A percentile compares a stretch with the other conserved stretches of the same genome.
Conservation (phyloP, 2,888 invertebrate species). For the Drosophila koepferae region DNA sequence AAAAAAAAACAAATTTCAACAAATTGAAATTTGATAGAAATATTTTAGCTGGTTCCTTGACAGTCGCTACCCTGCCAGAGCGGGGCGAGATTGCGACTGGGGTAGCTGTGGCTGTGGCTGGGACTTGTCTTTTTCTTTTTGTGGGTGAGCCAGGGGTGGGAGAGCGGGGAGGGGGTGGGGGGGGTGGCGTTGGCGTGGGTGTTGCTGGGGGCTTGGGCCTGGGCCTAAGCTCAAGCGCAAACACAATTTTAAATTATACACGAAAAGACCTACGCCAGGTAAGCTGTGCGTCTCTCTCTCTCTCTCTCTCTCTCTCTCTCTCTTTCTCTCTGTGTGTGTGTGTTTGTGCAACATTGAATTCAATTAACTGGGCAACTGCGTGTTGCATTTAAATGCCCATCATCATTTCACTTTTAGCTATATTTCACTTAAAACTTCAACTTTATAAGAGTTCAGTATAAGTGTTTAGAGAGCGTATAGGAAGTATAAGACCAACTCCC, state of each 20-base stretch:
- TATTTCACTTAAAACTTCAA: not conserved
- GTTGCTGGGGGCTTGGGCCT: constrained; percentile 21
- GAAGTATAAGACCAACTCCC: not conserved
- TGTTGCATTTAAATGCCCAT: constrained; percentile 54
- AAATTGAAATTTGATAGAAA: constrained; percentile 80
- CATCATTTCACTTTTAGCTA: not conserved
- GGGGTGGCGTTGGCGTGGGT: not conserved
- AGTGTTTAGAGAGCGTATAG: not conserved
- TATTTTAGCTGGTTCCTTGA: constrained; percentile 55
- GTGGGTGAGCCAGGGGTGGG: not conserved
- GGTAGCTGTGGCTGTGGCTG: not conserved
- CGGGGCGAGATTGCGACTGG: not conserved
- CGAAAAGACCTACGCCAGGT: constrained; percentile 63
- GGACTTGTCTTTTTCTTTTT: constrained; percentile 7
- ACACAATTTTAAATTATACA: constrained; percentile 69
- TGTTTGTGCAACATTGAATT: constrained; percentile 43
- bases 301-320: not conserved
- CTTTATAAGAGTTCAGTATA: constrained; percentile 10
- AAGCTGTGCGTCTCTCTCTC: constrained; percentile 15
- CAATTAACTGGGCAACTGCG: constrained; percentile 59
- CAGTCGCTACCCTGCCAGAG: constrained; percentile 4
- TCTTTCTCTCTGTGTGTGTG: constrained; percentile 11
- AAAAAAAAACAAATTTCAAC: constrained; percentile 70
- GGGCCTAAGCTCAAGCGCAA: constrained; percentile 68
- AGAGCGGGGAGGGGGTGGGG: too few species aligned